Conservation (phyloP, 2,797 vertebrate genomes). For the Lophotriccus pileatus region DNA sequence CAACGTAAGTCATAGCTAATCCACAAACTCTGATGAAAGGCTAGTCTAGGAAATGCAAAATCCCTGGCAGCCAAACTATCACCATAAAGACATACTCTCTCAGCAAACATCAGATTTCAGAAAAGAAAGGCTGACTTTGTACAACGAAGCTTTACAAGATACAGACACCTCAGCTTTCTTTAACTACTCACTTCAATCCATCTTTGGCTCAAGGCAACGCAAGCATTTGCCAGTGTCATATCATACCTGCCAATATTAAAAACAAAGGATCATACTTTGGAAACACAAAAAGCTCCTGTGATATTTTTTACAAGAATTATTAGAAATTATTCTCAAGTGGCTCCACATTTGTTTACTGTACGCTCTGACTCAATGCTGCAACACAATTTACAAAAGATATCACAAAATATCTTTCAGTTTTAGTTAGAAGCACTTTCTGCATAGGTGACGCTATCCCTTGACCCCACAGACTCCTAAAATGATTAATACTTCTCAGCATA, state of each 20-base stretch:
- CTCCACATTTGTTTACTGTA: not conserved
- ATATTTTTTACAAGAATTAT: not conserved
- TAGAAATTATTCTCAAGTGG: not conserved
- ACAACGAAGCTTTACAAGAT: not conserved
- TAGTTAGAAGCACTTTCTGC: not conserved
- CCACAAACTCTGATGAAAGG: not conserved
- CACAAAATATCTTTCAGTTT: not conserved
- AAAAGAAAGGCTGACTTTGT: not conserved
- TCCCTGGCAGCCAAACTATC: not conserved
- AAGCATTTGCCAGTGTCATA: conserved; percentile 86
- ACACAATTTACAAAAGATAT: not conserved
- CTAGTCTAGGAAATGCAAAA: not conserved
- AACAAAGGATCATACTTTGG: not conserved
- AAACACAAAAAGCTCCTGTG: not conserved
- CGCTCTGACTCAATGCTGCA: not conserved
- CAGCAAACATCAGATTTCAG: not conserved
- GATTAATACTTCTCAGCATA: not conserved
- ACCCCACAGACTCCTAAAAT: not conserved
- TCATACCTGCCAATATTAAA: conserved; percentile 83
- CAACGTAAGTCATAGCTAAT: not conserved
- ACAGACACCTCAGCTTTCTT: not conserved
- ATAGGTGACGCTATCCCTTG: not conserved
- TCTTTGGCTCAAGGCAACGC: conserved; percentile 83
- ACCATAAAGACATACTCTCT: not conserved
- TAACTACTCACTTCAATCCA: conserved; percentile 85